These are phyloP conservation scores for Hystrix brachyura DNA, from an alignment of 2,113 vertebrate species.

Conservation along the genomic window DNA sequence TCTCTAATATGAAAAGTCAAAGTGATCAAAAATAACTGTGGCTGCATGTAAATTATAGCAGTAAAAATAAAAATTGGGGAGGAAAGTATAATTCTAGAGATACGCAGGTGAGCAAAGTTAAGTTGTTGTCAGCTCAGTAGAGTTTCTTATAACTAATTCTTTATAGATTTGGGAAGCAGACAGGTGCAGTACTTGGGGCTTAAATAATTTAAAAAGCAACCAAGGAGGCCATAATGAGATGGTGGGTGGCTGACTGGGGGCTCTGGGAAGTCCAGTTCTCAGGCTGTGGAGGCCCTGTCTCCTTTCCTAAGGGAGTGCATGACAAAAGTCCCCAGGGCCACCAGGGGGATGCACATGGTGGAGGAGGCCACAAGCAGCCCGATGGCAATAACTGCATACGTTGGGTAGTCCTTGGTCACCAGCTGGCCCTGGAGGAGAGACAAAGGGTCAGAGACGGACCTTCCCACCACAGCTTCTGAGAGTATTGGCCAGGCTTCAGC, in stretches of 20 bases:
- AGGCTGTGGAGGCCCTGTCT: conserved; percentile 60
- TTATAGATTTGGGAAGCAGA: background rate
- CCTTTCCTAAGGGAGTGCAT: conserved; percentile 81
- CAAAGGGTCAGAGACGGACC: background rate
- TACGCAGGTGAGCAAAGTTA: background rate
- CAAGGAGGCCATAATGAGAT: conserved; percentile 36
- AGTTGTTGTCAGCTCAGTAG: background rate
- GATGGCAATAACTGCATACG: conserved; percentile 90
- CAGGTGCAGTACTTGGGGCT: background rate
- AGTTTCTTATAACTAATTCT: background rate
- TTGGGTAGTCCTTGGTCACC: conserved; percentile 91
- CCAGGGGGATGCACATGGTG: conserved; percentile 92
- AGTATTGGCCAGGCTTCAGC: background rate
- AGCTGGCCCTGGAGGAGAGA: conserved; percentile 91
- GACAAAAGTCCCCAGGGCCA: conserved; percentile 88
- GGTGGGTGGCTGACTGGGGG: background rate
- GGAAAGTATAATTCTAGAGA: background rate
- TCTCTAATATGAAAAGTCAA: background rate
- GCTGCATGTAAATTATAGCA: background rate
- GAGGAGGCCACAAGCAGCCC: conserved; percentile 92
- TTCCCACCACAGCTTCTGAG: background rate
- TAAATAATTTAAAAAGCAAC: background rate
- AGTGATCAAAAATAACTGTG: background rate
- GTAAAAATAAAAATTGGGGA: background rate
- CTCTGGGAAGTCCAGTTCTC: conserved; percentile 55